Evolutionary conservation across 2,888 invertebrate genomes (phyloP), one percentile per base, ranked within the genome.

Genomic region (Noctua comes): DNA sequence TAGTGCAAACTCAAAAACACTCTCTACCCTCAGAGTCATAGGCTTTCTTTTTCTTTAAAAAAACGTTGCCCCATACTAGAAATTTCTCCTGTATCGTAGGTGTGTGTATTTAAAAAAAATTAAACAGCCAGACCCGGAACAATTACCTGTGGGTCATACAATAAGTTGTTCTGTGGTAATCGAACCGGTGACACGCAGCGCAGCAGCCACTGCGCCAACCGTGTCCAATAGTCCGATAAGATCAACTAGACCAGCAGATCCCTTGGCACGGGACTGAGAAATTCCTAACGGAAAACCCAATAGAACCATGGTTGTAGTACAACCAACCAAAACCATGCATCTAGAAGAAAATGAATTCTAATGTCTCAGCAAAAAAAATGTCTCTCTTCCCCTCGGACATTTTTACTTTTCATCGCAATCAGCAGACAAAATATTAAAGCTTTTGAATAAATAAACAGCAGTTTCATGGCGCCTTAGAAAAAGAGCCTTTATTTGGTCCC

Each of bases 351-450:
- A 77, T 65, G 48, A 77, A 81, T 77, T 62, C 0, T 31, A 64
- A 77, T 43, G 65, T 64, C 59, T 68, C 24, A 40, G 46, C 51
- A 46, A 77, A 70, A 77, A 69, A 80, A 79, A 62, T 21, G 24
- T 31, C 13, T 71, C 54, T 73, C 62, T 76, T 82, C 54, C 48
- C 43, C 46, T 48, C 24, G 48, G 62, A 73, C 66, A 75, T 88
- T 89, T 86, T 89, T 74, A 82, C 89, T 88, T 89, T 82, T 88
- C 88, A 89, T 86, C 77, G 82, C 82, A 88, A 89, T 89, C 89
- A 89, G 54, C 24, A 75, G 24, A 74, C 79, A 80, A 88, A 89
- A 86, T 89, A 83, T 83, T 82, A 83, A 88, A 73, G 81, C 51
- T 68, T 43, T 80, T 80, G 77, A 82, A 84, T 88, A 86, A 86